Base-by-base conservation (phyloP, 2,888 invertebrate genomes). In the Drosophila melanocephala region DNA sequence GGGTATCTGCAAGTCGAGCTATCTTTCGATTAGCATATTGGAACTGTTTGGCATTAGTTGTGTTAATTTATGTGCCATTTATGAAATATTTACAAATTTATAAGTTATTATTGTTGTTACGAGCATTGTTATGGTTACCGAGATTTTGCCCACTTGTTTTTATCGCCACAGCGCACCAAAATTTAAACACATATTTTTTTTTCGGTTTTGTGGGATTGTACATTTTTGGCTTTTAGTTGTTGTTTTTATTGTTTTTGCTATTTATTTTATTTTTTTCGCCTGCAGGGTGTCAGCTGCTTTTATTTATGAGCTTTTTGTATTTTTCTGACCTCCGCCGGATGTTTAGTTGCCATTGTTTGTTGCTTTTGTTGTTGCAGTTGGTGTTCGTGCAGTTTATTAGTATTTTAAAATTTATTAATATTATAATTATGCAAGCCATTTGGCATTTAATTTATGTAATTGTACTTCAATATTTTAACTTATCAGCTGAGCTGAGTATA, bases 51-150 rank as follows among this genome's bases (percentile, higher is more conserved):
- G 84, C 82, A 88, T 87, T 87, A 90, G 87, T 82, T 90, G 87
- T 89, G 89, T 87, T 87, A 87, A 87, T 87, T 87, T 87, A 90
- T 87, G 90, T 89, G 80, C 84, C 90, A 90, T 90, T 88, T 87
- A 80, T 87, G 82, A 87, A 87, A 87, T 87, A 87, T 90, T 90
- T 89, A 84, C 89, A 87, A 89, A 90, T 90, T 89, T 87, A 78
- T 87, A 82, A 82, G 73, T 83, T 77, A 86, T 87, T 89, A 83
- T 89, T 82, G 70, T 63, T 78, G 51, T 75, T 66, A 39, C 33
- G 26, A 22, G 44, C 19, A 59, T 66, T 66, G 66, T 64, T 60
- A 32, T 78, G 79, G 68, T 65, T 68, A 67, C 63, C 72, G 60
- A 61, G 87, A 76, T 75, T 76, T 75, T 75, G 47, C 62, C 58